A percentile compares a stretch with the other conserved stretches of the same genome.
These are phyloP conservation scores for Lagenorhynchus albirostris DNA, from an alignment of 2,113 vertebrate genomes.

Conservation along the genomic window DNA sequence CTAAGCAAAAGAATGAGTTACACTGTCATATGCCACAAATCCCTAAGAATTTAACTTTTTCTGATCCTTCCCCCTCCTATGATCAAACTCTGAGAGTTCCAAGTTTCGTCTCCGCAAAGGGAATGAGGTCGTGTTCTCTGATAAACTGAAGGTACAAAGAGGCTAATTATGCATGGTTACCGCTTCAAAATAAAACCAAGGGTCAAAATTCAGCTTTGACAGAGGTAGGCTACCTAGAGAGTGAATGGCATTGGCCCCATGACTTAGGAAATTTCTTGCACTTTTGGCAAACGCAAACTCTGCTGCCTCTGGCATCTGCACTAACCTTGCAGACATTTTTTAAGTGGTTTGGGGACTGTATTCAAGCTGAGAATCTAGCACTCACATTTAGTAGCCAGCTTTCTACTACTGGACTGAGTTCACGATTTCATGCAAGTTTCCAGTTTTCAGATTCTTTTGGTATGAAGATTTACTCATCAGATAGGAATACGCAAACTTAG, in stretches of 20 bases:
- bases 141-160: not conserved
- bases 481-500: not conserved
- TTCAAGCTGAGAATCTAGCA: not conserved
- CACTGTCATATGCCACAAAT: not conserved
- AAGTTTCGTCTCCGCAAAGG: not conserved
- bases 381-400: not conserved
- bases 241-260: not conserved
- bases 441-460: not conserved
- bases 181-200: not conserved
- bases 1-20: not conserved
- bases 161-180: not conserved
- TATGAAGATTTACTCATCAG: not conserved
- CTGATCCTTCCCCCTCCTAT: not conserved
- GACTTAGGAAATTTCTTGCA: not conserved
- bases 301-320: not conserved
- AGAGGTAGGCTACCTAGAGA: not conserved
- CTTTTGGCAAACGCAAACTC: not conserved
- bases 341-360: not conserved
- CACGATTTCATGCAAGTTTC: not conserved
- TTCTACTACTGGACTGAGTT: not conserved
- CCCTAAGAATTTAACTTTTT: not conserved
- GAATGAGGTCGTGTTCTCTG: not conserved
- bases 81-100: not conserved
- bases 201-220: not conserved
- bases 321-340: not conserved